phyloP scores from a whole-genome alignment of 2,888 invertebrate genomes.

The Xestia rhomboidea region DNA sequence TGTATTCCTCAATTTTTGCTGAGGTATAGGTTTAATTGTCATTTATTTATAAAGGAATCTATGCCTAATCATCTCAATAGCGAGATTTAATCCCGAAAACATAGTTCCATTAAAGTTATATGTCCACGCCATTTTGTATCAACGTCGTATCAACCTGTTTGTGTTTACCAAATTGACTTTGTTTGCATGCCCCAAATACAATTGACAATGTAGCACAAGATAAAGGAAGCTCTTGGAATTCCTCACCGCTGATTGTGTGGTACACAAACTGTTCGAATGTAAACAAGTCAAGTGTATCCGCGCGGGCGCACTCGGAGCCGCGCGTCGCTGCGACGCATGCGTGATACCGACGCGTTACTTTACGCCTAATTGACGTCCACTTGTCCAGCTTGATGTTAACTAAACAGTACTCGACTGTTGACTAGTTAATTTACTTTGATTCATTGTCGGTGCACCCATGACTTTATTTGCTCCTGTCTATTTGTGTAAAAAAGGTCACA shows the following conservation, averaged over 20 bases:
- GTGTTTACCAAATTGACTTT: constrained; percentile 23
- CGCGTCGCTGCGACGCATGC: background rate
- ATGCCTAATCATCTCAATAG: background rate
- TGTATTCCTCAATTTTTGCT: constrained; percentile 13
- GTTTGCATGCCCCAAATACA: constrained; percentile 13
- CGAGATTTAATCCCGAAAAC: background rate
- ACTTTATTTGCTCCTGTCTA: constrained; percentile 17
- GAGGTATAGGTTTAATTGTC: background rate
- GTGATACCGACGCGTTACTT: constrained; percentile 37
- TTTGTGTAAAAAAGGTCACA: background rate
- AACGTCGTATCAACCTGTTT: constrained; percentile 19
- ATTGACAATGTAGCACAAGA: constrained; percentile 25
- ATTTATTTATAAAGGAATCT: background rate
- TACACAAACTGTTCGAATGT: constrained; percentile 37
- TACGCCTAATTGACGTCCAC: constrained; percentile 45
- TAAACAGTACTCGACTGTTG: constrained; percentile 55
- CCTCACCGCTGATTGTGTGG: constrained; percentile 53
- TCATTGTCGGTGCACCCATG: constrained; percentile 12
- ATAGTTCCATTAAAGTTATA: background rate
- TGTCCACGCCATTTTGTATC: background rate
- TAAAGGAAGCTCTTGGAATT: constrained; percentile 62
- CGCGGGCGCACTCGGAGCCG: constrained; percentile 2
- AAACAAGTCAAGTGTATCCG: constrained; percentile 56
- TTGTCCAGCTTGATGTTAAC: constrained; percentile 41
- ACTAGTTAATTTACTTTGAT: constrained; percentile 38